phyloP scores from a whole-genome alignment of 2,113 vertebrate genomes.

The Osmerus mordax region DNA sequence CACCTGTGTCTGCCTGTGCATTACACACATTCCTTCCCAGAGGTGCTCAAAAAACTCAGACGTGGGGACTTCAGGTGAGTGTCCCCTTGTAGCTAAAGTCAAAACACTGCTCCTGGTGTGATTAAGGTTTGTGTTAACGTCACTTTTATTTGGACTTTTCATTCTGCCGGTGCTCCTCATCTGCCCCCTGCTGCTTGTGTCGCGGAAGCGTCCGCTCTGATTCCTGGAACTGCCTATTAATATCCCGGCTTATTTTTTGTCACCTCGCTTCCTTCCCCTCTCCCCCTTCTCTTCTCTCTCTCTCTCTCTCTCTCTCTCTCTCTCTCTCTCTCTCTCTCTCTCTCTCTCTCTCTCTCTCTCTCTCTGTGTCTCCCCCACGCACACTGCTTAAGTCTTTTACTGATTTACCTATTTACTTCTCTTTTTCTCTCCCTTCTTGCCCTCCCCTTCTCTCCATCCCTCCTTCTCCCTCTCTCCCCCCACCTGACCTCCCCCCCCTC shows the following conservation, averaged over 20 bases:
- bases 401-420: background rate
- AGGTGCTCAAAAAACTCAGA: constrained; percentile 87
- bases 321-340: background rate
- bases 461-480: too few species aligned
- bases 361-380: background rate
- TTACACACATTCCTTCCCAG: constrained; percentile 89
- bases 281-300: background rate
- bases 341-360: background rate
- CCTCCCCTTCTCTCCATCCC: background rate
- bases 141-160: constrained; percentile 8
- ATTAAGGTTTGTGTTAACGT: background rate
- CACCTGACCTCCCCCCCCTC: too few species aligned
- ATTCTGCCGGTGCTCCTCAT: background rate
- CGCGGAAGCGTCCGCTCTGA: background rate
- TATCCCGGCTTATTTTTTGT: background rate
- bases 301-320: background rate
- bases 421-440: background rate
- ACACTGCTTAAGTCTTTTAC: background rate
- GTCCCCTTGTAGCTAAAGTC: background rate
- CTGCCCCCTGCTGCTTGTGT: background rate
- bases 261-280: background rate
- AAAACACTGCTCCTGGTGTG: background rate
- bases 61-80: constrained; percentile 96
- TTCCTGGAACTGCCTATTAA: constrained; percentile 19
- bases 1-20: constrained; percentile 93